These are phyloP conservation scores for Amblyteles armatorius DNA, from an alignment of 2,888 invertebrate species.

Conservation along the genomic window DNA sequence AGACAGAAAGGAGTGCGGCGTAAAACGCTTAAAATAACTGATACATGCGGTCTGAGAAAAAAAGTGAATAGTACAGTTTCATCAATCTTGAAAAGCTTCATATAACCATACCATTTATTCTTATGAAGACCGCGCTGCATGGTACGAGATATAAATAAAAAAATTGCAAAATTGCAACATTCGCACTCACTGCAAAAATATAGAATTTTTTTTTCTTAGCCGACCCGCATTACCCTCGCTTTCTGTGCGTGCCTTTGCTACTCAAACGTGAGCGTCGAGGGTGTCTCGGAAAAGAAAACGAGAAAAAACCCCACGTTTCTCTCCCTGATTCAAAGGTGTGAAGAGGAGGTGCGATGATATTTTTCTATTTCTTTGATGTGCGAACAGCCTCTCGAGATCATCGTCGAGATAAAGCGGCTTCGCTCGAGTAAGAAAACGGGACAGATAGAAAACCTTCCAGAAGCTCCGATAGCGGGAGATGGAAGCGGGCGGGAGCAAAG, in stretches of 20 bases:
- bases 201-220: neutral
- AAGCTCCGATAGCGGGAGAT: neutral
- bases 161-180: neutral
- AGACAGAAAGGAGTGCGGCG: neutral
- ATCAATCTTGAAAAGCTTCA: too few species aligned
- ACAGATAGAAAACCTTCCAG: neutral
- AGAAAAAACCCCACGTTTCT: neutral
- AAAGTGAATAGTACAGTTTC: too few species aligned
- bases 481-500: neutral
- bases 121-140: neutral
- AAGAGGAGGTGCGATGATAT: conserved; percentile 38
- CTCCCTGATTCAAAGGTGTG: conserved; percentile 18
- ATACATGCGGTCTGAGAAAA: neutral
- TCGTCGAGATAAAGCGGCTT: conserved; percentile 21
- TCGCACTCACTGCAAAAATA: neutral
- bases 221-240: neutral
- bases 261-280: conserved; percentile 5
- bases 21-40: neutral
- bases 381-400: conserved; percentile 40
- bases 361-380: conserved; percentile 40
- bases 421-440: neutral
- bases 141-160: neutral
- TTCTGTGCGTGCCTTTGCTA: neutral
- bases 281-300: neutral
- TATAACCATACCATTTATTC: too few species aligned